phyloP scores from a whole-genome alignment of 2,888 invertebrate genomes.

The Nephrotoma appendiculata region DNA sequence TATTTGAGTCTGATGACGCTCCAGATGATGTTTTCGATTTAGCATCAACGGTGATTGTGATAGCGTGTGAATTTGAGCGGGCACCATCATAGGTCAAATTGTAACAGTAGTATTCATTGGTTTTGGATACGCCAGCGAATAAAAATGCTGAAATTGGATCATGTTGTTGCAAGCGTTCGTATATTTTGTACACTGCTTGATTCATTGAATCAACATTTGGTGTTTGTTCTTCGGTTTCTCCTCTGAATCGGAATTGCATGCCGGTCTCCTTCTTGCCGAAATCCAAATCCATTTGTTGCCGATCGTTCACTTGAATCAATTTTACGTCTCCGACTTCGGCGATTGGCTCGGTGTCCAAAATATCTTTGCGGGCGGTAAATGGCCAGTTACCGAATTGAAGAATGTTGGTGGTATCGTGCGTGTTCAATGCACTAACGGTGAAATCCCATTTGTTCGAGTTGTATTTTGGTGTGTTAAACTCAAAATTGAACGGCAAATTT shows the following conservation, averaged over 20 bases:
- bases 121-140: slow-evolving; percentile 10
- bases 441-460: not conserved
- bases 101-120: slow-evolving; percentile 11
- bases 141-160: not conserved
- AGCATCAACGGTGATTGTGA: slow-evolving; percentile 14
- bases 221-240: slow-evolving; percentile 34
- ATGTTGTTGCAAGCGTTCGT: not conserved
- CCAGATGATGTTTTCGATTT: slow-evolving; percentile 10
- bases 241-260: slow-evolving; percentile 36
- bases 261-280: slow-evolving; percentile 38
- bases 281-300: slow-evolving; percentile 24
- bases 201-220: not conserved
- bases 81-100: slow-evolving; percentile 12
- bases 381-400: slow-evolving; percentile 47
- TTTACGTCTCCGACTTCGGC: slow-evolving; percentile 35
- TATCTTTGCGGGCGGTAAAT: slow-evolving; percentile 43
- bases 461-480: slow-evolving; percentile 32
- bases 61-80: slow-evolving; percentile 11
- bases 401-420: not conserved
- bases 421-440: not conserved
- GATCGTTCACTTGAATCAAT: slow-evolving; percentile 29
- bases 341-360: slow-evolving; percentile 38
- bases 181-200: not conserved
- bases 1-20: not conserved
- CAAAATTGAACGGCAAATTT: slow-evolving; percentile 37